Conservation (phyloP, 2,113 vertebrate species). For the Illadopsis cleaveri region DNA sequence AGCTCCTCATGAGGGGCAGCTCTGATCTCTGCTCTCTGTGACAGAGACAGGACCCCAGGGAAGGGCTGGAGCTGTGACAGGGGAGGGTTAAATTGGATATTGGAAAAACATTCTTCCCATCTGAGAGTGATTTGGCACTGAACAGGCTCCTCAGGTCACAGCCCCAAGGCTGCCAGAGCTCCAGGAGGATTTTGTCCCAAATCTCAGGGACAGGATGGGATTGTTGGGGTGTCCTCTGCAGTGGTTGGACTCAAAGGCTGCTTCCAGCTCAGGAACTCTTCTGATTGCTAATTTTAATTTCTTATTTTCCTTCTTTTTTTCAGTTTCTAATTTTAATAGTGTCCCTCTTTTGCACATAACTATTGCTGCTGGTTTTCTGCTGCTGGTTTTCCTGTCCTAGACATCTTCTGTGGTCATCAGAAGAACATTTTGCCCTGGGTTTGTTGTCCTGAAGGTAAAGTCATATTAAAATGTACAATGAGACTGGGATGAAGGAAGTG, state of each 20-base stretch:
- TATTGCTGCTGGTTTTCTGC: background rate
- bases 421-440: background rate
- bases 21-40: background rate
- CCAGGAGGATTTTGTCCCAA: accelerated
- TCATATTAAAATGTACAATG: background rate
- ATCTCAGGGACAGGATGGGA: background rate
- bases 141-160: background rate
- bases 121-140: background rate
- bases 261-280: background rate
- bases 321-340: background rate
- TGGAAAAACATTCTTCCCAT: accelerated
- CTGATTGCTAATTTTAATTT: background rate
- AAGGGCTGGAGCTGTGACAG: background rate
- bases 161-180: background rate
- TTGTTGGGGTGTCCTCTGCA: background rate
- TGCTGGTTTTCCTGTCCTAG: background rate
- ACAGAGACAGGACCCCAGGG: background rate
- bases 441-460: background rate
- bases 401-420: background rate
- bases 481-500: background rate
- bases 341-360: background rate
- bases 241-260: background rate
- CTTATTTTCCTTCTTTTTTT: background rate
- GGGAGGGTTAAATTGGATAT: accelerated
- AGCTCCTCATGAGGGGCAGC: background rate